phyloP scores from a whole-genome alignment of 1,140 invertebrate genomes.

The Globodera rostochiensis region DNA sequence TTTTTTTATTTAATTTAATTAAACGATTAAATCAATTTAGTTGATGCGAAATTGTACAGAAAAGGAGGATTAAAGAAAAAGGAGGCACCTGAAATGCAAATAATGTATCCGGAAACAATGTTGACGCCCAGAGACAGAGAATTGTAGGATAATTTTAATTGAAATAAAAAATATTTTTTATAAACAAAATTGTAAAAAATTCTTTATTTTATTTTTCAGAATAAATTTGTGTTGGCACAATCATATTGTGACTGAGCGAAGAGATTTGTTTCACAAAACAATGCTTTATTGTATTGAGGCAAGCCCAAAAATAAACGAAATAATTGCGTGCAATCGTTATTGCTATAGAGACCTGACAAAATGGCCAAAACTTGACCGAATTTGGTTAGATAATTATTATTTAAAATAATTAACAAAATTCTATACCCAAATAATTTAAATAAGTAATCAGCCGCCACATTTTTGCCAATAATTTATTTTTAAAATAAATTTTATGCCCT shows the following conservation, averaged over 20 bases:
- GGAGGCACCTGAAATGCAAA: too few relatives aligned
- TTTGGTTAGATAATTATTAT: constrained; percentile 39
- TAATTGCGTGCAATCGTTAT: constrained; percentile 58
- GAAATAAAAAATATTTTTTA: not conserved
- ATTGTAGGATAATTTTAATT: not conserved
- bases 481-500: not conserved
- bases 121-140: not conserved
- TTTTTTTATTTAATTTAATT: too few relatives aligned
- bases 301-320: constrained; percentile 60
- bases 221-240: constrained; percentile 29
- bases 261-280: constrained; percentile 60
- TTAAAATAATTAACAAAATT: not conserved
- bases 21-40: too few relatives aligned
- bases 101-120: not conserved
- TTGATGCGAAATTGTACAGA: too few relatives aligned
- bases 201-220: not conserved
- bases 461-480: too few relatives aligned
- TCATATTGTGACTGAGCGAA: constrained; percentile 14
- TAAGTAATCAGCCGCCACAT: too few relatives aligned
- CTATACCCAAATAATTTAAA: too few relatives aligned
- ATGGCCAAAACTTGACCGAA: constrained; percentile 56
- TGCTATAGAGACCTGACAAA: constrained; percentile 58
- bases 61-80: too few relatives aligned
- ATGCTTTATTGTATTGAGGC: constrained; percentile 61
- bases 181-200: not conserved